Conservation (phyloP, 2,888 invertebrate species). For the Strigamia maritima region DNA sequence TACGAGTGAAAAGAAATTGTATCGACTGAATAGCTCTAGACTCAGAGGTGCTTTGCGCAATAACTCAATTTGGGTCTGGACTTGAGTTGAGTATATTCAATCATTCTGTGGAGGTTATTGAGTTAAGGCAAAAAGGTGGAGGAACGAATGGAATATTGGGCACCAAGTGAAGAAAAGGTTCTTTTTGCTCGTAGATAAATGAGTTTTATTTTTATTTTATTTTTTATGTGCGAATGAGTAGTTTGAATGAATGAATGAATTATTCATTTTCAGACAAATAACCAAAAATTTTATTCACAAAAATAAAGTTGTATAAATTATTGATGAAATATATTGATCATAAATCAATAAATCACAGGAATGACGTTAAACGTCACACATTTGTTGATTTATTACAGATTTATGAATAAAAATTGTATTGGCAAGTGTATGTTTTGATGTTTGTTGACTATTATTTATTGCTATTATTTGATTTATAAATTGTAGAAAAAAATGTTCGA, state of each 20-base stretch:
- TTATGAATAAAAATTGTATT: background rate
- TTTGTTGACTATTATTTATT: background rate
- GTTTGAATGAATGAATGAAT: constrained; percentile 5
- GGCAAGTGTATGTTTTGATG: background rate
- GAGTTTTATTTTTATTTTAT: background rate
- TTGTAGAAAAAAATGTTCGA: background rate
- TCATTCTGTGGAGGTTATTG: constrained; percentile 10
- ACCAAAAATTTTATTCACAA: background rate
- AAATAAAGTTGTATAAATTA: background rate
- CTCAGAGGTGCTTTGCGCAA: constrained; percentile 5
- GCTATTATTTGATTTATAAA: no score
- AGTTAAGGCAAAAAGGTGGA: constrained; percentile 15
- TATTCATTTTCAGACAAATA: background rate
- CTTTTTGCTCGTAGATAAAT: background rate
- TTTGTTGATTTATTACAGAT: background rate
- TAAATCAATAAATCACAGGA: background rate
- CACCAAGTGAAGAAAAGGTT: background rate
- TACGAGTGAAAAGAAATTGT: background rate
- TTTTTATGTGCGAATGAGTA: background rate
- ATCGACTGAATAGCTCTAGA: background rate
- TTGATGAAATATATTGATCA: background rate
- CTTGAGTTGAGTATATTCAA: constrained; percentile 1
- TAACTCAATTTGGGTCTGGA: constrained; percentile 15
- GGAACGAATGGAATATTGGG: background rate
- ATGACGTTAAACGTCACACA: background rate